Evolutionary conservation across 2,888 invertebrate genomes (phyloP), one percentile per base, ranked within the genome.

Genomic region (Matsumyia berberina): DNA sequence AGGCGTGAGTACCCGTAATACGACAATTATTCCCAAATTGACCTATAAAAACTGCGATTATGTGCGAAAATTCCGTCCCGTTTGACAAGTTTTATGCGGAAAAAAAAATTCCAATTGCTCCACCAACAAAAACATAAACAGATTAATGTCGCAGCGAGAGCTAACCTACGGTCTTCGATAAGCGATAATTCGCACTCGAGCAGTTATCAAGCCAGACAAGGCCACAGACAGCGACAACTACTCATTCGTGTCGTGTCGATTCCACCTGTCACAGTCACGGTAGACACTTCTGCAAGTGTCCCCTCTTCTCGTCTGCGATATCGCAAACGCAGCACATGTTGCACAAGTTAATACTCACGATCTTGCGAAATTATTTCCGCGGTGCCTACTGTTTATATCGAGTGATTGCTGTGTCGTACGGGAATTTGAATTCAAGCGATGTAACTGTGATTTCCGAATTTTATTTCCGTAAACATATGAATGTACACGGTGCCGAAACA

Each of bases 301-400:
- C 15, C 42, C 7, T 9, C 2, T 9, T 9, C 39, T 24, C 11
- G 6, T 19, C 4, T 12, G 33, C 8, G 0, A 5, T n/a, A n/a
- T 24, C 24, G 24, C 24, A 24, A 24, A 24, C 24, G 24, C 24
- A 49, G 9, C n/a, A 9, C 19, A 24, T 24, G 11, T 35, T n/a
- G 9, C 49, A 64, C 11, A n/a, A 19, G 35, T 8, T 1, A 37
- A 37, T 15, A 51, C 39, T 5, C 67, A 53, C 53, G 39, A 42
- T 42, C 9, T 51, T 17, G 42, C 31, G 29, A 66, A 66, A 66
- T 39, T 53, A 39, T 42, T 53, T 64, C 24, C 49, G 35, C 39
- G 5, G 49, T 33, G 33, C 29, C 9, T 6, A n/a, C 29, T 29
- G 8, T 12, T 29, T n/a, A n/a, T n/a, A n/a, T n/a, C 11, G 33